These are phyloP conservation scores for Drosophila willistoni DNA, from an alignment of 1,140 invertebrate species.

Conservation along the genomic window DNA sequence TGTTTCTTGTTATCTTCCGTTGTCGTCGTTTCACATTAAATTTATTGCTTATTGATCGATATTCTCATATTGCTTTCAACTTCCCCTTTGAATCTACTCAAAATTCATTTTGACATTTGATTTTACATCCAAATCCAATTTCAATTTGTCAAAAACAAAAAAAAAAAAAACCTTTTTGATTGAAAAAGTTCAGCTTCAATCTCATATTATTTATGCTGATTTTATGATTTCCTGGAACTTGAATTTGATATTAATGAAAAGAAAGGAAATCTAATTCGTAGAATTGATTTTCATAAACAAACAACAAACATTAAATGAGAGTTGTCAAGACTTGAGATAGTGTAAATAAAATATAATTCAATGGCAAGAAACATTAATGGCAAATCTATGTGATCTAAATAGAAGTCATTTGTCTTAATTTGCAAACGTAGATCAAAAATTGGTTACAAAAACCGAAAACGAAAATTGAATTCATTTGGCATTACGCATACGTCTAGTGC, in stretches of 20 bases:
- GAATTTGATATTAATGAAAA: constrained; percentile 17
- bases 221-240: constrained; percentile 25
- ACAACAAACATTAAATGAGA: neutral
- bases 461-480: constrained; percentile 13
- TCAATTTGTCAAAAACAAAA: neutral
- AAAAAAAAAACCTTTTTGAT: neutral
- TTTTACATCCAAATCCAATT: neutral
- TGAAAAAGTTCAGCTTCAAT: neutral
- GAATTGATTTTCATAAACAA: neutral
- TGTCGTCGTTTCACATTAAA: neutral
- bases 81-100: neutral
- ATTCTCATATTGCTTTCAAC: neutral
- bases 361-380: too few relatives aligned
- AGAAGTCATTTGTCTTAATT: neutral
- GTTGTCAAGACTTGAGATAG: too few relatives aligned
- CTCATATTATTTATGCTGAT: constrained; percentile 6
- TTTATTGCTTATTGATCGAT: neutral
- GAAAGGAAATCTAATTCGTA: neutral
- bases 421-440: constrained; percentile 22
- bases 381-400: too few relatives aligned
- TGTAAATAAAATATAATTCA: too few relatives aligned
- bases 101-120: neutral
- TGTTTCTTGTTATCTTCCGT: neutral
- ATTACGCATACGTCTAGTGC: constrained; percentile 58
- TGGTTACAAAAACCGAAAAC: neutral